Percentiles rank a stretch among this genome's conserved stretches.
Evolutionary conservation across 2,888 invertebrate genomes (phyloP).

Genomic region (Autographa pulchrina): DNA sequence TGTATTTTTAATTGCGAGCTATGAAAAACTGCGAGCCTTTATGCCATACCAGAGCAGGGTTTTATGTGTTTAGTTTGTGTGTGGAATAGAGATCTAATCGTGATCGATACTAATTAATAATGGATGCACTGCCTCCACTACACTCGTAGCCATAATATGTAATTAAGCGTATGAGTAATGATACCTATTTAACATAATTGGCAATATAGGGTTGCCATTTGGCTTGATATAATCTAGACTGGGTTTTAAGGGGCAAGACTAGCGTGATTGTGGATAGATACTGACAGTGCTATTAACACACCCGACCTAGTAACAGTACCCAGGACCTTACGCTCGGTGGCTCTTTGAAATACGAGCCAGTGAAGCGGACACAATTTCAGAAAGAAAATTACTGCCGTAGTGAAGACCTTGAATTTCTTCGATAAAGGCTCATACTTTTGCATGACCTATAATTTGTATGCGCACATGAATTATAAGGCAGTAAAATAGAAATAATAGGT

Average conservation of each 20-base stretch:
- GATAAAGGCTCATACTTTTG: background rate
- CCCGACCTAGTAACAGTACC: background rate
- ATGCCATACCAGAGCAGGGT: background rate
- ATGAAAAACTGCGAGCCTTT: background rate
- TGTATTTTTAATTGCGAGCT: slow-evolving; percentile 35
- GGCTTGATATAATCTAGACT: background rate
- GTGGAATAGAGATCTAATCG: slow-evolving; percentile 17
- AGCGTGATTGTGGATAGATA: background rate
- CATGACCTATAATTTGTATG: background rate
- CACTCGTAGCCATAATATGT: slow-evolving; percentile 18
- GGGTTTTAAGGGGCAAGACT: background rate
- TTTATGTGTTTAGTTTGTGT: slow-evolving; percentile 18
- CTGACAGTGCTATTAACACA: background rate
- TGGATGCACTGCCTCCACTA: slow-evolving; percentile 22
- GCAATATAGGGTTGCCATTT: background rate
- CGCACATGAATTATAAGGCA: background rate
- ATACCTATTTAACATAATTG: slow-evolving; percentile 14
- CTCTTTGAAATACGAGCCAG: background rate
- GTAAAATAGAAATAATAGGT: background rate
- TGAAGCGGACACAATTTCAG: background rate
- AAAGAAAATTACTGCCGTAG: background rate
- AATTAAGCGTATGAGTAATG: slow-evolving; percentile 48
- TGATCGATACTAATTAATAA: slow-evolving; percentile 45
- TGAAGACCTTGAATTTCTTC: background rate
- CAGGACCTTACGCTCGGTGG: background rate